Conservation (phyloP, 2,888 invertebrate species). For the Parnassius mnemosyne region DNA sequence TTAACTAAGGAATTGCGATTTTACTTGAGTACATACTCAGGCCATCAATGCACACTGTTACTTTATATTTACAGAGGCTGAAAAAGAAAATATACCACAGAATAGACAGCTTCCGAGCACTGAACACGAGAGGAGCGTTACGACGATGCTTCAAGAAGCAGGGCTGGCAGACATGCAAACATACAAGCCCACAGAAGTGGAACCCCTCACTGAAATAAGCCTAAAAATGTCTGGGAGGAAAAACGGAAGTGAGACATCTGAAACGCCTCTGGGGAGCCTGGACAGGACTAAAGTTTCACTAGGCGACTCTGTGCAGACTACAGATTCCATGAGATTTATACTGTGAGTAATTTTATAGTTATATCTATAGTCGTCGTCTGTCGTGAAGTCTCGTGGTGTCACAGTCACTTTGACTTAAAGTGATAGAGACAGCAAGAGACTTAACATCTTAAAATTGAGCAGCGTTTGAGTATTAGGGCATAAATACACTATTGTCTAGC, state of each 20-base stretch:
- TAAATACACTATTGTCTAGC: no score
- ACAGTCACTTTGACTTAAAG: no score
- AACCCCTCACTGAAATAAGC: constrained; percentile 12
- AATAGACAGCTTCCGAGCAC: constrained; percentile 31
- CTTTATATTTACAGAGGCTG: constrained; percentile 33
- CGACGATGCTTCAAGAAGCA: constrained; percentile 50
- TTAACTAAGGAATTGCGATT: no score
- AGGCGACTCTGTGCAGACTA: constrained; percentile 60
- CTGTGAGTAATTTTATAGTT: constrained; percentile 40
- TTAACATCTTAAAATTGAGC: no score
- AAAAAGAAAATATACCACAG: constrained; percentile 57
- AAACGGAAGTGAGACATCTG: constrained; percentile 45
- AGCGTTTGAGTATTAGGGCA: no score
- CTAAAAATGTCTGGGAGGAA: constrained; percentile 22
- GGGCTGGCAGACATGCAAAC: constrained; percentile 49
- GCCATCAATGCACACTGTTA: no score
- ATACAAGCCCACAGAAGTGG: neutral
- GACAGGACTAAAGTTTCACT: constrained; percentile 70
- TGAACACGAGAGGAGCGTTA: constrained; percentile 37
- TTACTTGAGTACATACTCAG: no score
- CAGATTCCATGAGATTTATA: constrained; percentile 58
- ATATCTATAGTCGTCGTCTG: no score
- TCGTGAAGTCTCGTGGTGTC: no score
- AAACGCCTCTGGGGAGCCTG: constrained; percentile 63
- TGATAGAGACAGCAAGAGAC: no score